Conservation (phyloP, 1,140 invertebrate genomes). For the Maniola jurtina region DNA sequence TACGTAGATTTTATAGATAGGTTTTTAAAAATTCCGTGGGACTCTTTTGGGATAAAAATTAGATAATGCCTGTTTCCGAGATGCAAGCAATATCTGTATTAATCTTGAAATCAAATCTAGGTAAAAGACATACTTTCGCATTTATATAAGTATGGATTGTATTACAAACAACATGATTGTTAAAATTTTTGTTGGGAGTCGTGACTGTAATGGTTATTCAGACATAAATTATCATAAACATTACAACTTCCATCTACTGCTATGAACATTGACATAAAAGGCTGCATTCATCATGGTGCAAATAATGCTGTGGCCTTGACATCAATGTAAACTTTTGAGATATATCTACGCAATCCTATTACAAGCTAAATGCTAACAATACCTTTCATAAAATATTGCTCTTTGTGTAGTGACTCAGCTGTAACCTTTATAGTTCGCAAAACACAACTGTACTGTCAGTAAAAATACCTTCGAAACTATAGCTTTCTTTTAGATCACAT, state of each 20-base stretch:
- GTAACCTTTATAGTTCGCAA: constrained; percentile 10
- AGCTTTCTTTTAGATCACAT: too few species aligned
- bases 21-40: too few species aligned
- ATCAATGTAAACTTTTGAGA: constrained; percentile 58
- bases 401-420: constrained; percentile 9
- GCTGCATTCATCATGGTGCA: constrained; percentile 40
- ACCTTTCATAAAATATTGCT: constrained; percentile 32
- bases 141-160: too few species aligned
- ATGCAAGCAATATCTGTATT: too few species aligned
- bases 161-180: neutral
- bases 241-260: constrained; percentile 28
- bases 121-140: too few species aligned
- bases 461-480: too few species aligned
- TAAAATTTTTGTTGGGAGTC: constrained; percentile 2
- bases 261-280: constrained; percentile 38
- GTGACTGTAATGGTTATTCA: constrained; percentile 13
- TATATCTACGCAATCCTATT: constrained; percentile 61
- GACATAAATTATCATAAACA: constrained; percentile 19
- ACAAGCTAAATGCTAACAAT: constrained; percentile 55
- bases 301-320: constrained; percentile 66
- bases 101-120: too few species aligned
- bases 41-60: too few species aligned
- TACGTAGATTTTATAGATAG: too few species aligned
- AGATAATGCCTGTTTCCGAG: too few species aligned
- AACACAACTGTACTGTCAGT: too few species aligned